These are phyloP conservation scores for Aradus depressus DNA, from an alignment of 2,888 invertebrate genomes.

Conservation along the genomic window DNA sequence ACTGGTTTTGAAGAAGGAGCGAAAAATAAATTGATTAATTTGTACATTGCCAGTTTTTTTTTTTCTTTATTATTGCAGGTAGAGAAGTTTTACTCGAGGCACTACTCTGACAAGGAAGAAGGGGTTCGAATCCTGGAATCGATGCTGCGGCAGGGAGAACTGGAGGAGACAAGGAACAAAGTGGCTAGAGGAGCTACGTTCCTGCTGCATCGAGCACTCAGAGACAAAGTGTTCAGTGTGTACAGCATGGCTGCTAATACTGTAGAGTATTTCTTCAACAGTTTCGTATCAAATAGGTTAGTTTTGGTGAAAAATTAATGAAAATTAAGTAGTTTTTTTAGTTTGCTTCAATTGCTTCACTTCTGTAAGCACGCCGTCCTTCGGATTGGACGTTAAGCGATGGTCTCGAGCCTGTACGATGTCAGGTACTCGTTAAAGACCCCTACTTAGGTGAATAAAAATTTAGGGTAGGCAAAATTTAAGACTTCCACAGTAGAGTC, in stretches of 20 bases:
- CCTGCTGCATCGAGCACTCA: conserved; percentile 63
- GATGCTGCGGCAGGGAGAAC: conserved; percentile 13
- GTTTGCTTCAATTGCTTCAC: too few relatives aligned
- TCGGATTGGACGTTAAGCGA: too few relatives aligned
- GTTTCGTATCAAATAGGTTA: conserved; percentile 71
- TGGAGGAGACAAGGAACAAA: conserved; percentile 51
- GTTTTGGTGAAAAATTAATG: conserved; percentile 12
- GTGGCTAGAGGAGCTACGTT: conserved; percentile 70
- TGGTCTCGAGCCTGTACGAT: too few relatives aligned
- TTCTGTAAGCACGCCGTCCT: too few relatives aligned
- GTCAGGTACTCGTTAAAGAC: too few relatives aligned
- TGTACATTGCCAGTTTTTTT: neutral
- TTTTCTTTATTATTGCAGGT: conserved; percentile 45
- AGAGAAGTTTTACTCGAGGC: conserved; percentile 81
- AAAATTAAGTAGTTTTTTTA: neutral
- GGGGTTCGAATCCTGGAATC: conserved; percentile 47
- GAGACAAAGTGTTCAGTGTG: conserved; percentile 82
- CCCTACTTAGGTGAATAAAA: too few relatives aligned
- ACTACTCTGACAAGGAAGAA: conserved; percentile 80
- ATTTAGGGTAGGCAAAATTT: too few relatives aligned
- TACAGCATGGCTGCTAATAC: conserved; percentile 76
- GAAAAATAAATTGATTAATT: too few relatives aligned
- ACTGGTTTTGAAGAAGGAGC: too few relatives aligned
- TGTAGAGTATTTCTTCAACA: conserved; percentile 64
- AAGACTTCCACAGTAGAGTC: too few relatives aligned